Conservation (phyloP, 2,888 invertebrate genomes). For the Drosophila prolongata region DNA sequence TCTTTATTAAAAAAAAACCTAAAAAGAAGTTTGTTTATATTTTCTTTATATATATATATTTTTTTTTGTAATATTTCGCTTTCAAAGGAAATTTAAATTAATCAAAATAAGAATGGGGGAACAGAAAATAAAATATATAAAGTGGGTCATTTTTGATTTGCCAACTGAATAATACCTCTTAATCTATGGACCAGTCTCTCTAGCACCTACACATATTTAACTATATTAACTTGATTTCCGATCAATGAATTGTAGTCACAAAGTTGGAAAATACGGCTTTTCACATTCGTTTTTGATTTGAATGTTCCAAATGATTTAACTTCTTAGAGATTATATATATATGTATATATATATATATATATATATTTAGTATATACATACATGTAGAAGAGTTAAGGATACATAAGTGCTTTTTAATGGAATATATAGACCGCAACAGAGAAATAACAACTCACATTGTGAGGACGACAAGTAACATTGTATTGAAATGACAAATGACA, state of each 20-base stretch:
- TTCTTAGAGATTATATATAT: slow-evolving; percentile 29
- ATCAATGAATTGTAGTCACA: slow-evolving; percentile 16
- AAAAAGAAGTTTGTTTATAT: no score
- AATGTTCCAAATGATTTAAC: slow-evolving; percentile 31
- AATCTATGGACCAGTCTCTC: slow-evolving; percentile 73
- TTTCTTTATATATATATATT: no score
- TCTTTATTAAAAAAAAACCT: no score
- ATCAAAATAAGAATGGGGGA: slow-evolving; percentile 7
- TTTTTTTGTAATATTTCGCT: no score
- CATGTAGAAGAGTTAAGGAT: slow-evolving; percentile 40
- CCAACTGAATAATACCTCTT: slow-evolving; percentile 69
- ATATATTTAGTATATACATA: slow-evolving; percentile 28
- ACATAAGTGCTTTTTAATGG: slow-evolving; percentile 75
- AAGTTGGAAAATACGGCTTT: slow-evolving; percentile 16
- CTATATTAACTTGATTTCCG: slow-evolving; percentile 20
- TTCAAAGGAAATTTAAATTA: no score
- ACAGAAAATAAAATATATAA: slow-evolving; percentile 4
- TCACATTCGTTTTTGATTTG: slow-evolving; percentile 18
- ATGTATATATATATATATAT: slow-evolving; percentile 6
- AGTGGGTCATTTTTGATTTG: slow-evolving; percentile 28
- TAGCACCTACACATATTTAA: slow-evolving; percentile 39
- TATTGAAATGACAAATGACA: slow-evolving; percentile 39
- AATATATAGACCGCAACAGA: slow-evolving; percentile 72
- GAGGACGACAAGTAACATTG: slow-evolving; percentile 47
- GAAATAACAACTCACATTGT: slow-evolving; percentile 30